A percentile compares a stretch with the other conserved stretches of the same genome.
These are phyloP conservation scores for Drosophila parabipectinata DNA, from an alignment of 1,140 invertebrate species.

Conservation along the genomic window DNA sequence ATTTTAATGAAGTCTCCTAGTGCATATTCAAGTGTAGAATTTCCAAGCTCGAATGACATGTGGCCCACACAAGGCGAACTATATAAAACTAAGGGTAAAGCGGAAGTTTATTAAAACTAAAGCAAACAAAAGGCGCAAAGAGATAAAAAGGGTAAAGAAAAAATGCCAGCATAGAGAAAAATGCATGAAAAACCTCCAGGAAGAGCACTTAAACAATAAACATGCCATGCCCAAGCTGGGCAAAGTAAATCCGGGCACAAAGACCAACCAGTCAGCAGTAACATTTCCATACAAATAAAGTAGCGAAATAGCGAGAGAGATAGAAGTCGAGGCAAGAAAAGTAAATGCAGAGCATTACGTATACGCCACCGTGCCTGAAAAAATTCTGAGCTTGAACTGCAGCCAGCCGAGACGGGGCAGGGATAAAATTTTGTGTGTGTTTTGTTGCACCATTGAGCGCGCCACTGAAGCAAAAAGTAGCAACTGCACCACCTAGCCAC, in stretches of 20 bases:
- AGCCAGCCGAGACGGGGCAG: slow-evolving; percentile 42
- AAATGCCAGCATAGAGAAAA: slow-evolving; percentile 12
- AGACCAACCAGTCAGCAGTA: slow-evolving; percentile 24
- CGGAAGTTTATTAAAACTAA: slow-evolving; percentile 80
- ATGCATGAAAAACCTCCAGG: slow-evolving; percentile 52
- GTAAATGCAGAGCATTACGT: slow-evolving; percentile 60
- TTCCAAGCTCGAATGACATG: slow-evolving; percentile 50
- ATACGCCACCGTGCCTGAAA: slow-evolving; percentile 45
- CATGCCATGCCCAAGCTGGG: slow-evolving; percentile 37
- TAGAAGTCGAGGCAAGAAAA: slow-evolving; percentile 4
- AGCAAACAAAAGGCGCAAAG: slow-evolving; percentile 48
- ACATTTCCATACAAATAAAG: slow-evolving; percentile 51
- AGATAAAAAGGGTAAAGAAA: slow-evolving; percentile 14
- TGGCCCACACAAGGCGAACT: slow-evolving; percentile 48
- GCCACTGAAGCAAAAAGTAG: slow-evolving; percentile 70
- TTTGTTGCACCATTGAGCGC: slow-evolving; percentile 80
- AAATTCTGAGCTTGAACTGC: slow-evolving; percentile 39
- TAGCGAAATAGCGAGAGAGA: slow-evolving; percentile 9
- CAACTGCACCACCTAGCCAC: slow-evolving; percentile 29
- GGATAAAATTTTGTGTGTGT: slow-evolving; percentile 66
- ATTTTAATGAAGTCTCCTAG: not conserved
- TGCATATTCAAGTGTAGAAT: not conserved
- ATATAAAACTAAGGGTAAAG: slow-evolving; percentile 64
- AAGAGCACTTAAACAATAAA: slow-evolving; percentile 56
- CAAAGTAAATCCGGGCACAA: slow-evolving; percentile 41